Percentiles rank a stretch among this genome's conserved stretches.
Evolutionary conservation across 2,113 vertebrate genomes (phyloP).

Genomic region (Prietella phreatophila): DNA sequence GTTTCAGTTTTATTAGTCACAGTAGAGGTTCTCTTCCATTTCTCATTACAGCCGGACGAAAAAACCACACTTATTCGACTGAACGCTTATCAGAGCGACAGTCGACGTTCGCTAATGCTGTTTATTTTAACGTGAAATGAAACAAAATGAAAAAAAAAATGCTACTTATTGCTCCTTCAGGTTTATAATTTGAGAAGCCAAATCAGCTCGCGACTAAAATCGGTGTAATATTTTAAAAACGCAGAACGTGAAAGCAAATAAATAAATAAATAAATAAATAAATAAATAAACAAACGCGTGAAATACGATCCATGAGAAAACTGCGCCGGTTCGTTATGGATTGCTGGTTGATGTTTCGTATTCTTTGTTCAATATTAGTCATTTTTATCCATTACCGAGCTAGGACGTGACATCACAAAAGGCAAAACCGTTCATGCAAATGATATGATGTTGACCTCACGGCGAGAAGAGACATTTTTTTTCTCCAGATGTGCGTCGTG

Average conservation of each 20-base stretch:
- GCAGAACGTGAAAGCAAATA: neutral
- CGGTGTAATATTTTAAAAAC: neutral
- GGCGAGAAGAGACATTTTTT: neutral
- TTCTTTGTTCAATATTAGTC: conserved; percentile 25
- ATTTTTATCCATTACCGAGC: conserved; percentile 1
- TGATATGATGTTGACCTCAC: conserved; percentile 52
- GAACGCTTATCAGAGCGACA: neutral
- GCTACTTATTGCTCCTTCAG: conserved; percentile 44
- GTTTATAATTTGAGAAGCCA: neutral
- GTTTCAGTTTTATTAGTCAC: neutral
- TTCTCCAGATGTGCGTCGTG: conserved; percentile 48
- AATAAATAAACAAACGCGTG: conserved; percentile 10
- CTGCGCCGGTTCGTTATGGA: neutral
- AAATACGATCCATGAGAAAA: conserved; percentile 19
- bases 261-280: too few species aligned
- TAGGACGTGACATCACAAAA: neutral
- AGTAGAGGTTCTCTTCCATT: neutral
- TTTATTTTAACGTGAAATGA: neutral
- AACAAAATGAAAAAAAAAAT: neutral
- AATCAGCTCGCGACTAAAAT: neutral
- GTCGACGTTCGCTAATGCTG: neutral
- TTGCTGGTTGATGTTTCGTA: conserved; percentile 44
- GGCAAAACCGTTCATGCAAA: conserved; percentile 37
- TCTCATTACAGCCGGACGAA: neutral
- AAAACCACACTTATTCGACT: neutral